Base-by-base conservation (phyloP, 2,797 vertebrate genomes). In the Leptodactylus fallax region DNA sequence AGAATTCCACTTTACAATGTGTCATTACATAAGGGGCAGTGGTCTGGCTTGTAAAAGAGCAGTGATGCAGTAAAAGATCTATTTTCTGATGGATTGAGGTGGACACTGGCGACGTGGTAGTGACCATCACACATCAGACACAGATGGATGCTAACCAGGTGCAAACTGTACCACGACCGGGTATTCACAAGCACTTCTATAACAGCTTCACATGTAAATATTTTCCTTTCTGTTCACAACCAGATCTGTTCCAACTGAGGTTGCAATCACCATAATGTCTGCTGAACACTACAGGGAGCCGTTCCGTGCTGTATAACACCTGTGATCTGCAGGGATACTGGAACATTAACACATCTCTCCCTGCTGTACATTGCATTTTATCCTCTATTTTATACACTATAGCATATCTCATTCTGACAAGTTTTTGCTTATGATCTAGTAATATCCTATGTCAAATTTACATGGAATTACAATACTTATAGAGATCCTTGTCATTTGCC, bases 221-320 rank as follows among this genome's bases (percentile, higher is more conserved):
- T 74, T 74, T 47, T 74, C 7, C 21, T 49, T n/a, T 11, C 36
- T 74, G 71, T 49, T 49, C 45, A 1, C 3, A 49, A 21, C 17
- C 45, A 21, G 2, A 74, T 47, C 71, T 74, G 49, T 49, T 74
- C 71, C 71, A 49, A 21, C 19, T n/a, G 71, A 49, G 71, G 36
- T 12, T 9, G 45, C 71, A 74, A 49, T 74, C 71, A 74, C 45
- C 27, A 49, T 74, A 74, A 74, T 74, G 71, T 74, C 71, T 74
- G 19, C 47, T 47, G 69, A 72, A 72, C 7, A 21, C 71, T 74
- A 74, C 45, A 49, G 71, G 71, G 71, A 74, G 71, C 71, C 45
- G 8, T 74, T 49, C 19, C 19, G 19, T 74, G 71, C 71, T 74
- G 71, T 7, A 74, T n/a, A 47, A 74, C 71, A 74, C 71, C 71